These are phyloP conservation scores for Volucella inflata DNA, from an alignment of 2,888 invertebrate species.

Conservation along the genomic window DNA sequence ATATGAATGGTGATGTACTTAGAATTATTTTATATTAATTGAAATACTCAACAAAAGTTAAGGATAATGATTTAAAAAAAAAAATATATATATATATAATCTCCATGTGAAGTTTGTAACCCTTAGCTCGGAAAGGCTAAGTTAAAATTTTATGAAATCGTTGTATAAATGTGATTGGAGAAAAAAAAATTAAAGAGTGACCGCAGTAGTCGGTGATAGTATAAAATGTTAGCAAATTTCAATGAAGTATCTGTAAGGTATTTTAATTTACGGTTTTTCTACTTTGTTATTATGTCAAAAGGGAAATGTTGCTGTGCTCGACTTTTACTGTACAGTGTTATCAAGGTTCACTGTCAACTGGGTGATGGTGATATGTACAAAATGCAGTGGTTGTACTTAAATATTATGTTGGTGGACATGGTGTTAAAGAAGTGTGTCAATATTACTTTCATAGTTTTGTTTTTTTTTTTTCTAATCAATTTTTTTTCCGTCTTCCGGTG, in stretches of 20 bases:
- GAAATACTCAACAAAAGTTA: too few species aligned
- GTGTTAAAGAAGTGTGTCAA: conserved; percentile 74
- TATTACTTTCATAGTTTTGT: conserved; percentile 60
- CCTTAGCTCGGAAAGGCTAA: conserved; percentile 12
- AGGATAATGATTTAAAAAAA: not conserved
- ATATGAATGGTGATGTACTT: too few species aligned
- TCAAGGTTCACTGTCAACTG: conserved; percentile 62
- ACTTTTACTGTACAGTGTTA: conserved; percentile 48
- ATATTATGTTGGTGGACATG: conserved; percentile 65
- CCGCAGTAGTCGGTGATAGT: conserved; percentile 34
- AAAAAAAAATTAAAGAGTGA: conserved; percentile 17
- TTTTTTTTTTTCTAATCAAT: conserved; percentile 32
- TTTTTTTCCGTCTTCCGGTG: conserved; percentile 63
- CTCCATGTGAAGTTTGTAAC: conserved; percentile 50
- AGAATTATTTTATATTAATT: too few species aligned
- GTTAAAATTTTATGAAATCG: conserved; percentile 5
- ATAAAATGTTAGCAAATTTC: conserved; percentile 59
- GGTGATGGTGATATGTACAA: conserved; percentile 63
- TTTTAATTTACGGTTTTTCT: conserved; percentile 43
- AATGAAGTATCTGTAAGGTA: conserved; percentile 35
- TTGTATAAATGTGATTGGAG: conserved; percentile 44
- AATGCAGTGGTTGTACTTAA: conserved; percentile 53
- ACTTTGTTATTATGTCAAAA: conserved; percentile 38
- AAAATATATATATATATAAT: too few species aligned
- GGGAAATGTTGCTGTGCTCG: conserved; percentile 68